Evolutionary conservation across 2,888 invertebrate genomes (phyloP).

Genomic region (Ferrisia virgata): DNA sequence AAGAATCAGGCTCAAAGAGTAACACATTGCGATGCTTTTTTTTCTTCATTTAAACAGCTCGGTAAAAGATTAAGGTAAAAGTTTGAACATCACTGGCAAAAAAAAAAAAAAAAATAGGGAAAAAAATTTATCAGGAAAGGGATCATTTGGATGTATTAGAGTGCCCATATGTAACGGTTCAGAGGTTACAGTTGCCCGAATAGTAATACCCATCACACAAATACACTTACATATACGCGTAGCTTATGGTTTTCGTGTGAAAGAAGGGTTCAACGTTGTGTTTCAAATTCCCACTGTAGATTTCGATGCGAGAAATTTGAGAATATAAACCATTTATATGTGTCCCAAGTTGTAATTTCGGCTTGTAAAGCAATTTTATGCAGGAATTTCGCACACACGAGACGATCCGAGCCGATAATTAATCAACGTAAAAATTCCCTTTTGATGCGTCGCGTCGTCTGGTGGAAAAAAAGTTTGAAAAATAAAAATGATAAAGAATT

Average conservation of each 20-base stretch:
- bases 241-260: background rate
- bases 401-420: background rate
- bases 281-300: conserved; percentile 1
- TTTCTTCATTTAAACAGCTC: background rate
- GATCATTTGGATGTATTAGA: background rate
- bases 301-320: background rate
- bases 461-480: background rate
- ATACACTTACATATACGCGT: too few relatives aligned
- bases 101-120: too few relatives aligned
- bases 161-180: background rate
- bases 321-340: background rate
- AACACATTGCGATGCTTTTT: too few relatives aligned
- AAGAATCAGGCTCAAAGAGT: too few relatives aligned
- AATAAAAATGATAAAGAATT: background rate
- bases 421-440: background rate
- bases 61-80: background rate
- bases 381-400: background rate
- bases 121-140: background rate
- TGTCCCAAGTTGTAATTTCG: background rate
- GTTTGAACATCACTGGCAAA: background rate
- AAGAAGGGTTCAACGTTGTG: background rate
- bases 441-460: background rate
- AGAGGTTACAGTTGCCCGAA: background rate
- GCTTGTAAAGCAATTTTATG: background rate
- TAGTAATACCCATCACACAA: too few relatives aligned